Evolutionary conservation across 2,113 vertebrate genomes (phyloP).

Genomic region (Fulica atra): DNA sequence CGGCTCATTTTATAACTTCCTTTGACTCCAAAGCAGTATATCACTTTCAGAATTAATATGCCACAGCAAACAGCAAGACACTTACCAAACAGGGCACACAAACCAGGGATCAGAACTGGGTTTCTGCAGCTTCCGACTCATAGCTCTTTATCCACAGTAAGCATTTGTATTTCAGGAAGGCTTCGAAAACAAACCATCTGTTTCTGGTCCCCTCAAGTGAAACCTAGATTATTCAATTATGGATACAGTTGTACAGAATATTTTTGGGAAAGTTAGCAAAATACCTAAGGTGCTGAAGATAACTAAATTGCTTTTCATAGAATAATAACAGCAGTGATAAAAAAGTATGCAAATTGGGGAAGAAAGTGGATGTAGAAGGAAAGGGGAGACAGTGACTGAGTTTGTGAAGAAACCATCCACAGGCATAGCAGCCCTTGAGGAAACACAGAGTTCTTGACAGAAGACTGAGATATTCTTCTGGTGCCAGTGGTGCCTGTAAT

Average conservation of each 20-base stretch:
- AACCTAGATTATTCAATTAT: background rate
- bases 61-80: background rate
- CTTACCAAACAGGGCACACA: background rate
- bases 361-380: background rate
- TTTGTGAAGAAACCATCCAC: background rate
- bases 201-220: background rate
- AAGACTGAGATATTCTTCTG: background rate
- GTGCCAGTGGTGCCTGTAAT: background rate
- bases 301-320: background rate
- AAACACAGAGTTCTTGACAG: background rate
- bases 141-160: background rate
- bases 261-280: background rate
- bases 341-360: background rate
- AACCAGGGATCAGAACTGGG: background rate
- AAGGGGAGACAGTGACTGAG: background rate
- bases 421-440: background rate
- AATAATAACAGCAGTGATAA: background rate
- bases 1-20: conserved; percentile 16
- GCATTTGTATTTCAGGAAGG: background rate
- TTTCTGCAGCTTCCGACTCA: background rate
- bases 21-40: background rate
- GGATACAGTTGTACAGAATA: background rate
- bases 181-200: background rate
- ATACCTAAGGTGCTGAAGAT: background rate
- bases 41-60: conserved; percentile 31